Evolutionary conservation across 53 echinoderm and acorn worm genomes (phyloP).

Genomic region (Stichopus horrens): DNA sequence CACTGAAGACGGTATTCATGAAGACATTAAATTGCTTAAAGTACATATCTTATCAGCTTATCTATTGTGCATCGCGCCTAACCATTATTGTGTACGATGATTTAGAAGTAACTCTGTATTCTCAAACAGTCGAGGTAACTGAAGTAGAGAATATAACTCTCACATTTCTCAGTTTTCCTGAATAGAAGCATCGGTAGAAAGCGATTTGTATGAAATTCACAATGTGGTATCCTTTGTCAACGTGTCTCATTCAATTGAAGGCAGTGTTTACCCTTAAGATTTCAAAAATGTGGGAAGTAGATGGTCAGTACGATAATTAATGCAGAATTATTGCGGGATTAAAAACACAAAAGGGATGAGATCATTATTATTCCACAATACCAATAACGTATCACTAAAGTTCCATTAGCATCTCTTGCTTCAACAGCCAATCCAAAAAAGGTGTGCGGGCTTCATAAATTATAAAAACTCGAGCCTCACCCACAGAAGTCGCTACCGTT

Average conservation of each 20-base stretch:
- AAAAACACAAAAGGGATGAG: neutral
- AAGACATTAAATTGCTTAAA: neutral
- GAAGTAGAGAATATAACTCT: neutral
- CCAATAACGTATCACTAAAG: too few relatives aligned
- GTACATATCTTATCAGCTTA: neutral
- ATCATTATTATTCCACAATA: neutral
- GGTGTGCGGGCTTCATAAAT: neutral
- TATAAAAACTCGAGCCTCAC: neutral
- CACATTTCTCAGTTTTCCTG: neutral
- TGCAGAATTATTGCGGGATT: neutral
- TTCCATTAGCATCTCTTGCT: too few relatives aligned
- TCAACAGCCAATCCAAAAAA: neutral
- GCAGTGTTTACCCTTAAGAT: neutral
- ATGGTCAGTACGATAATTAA: neutral
- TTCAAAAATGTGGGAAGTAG: neutral
- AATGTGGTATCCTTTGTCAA: neutral
- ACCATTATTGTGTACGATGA: neutral
- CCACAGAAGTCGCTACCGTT: too few relatives aligned
- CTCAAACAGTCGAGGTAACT: neutral
- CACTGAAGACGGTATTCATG: neutral
- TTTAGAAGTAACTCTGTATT: neutral
- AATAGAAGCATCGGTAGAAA: neutral
- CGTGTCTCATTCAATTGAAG: neutral
- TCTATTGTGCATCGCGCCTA: neutral
- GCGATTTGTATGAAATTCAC: neutral